These are phyloP conservation scores for Leptosomus discolor DNA, from an alignment of 2,113 vertebrate genomes.

Conservation along the genomic window DNA sequence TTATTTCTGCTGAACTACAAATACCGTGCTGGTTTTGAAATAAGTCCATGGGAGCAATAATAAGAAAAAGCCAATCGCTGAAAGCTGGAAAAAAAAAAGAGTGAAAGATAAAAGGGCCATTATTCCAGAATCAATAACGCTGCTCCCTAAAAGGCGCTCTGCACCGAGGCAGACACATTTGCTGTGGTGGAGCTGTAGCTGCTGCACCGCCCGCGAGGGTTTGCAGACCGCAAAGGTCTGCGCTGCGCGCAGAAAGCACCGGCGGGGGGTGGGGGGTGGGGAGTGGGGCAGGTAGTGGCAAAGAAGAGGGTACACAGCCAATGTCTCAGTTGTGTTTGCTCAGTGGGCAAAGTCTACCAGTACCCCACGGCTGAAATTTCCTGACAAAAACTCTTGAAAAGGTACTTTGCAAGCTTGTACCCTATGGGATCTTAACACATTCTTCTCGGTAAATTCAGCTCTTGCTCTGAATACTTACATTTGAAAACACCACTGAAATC, in stretches of 20 bases:
- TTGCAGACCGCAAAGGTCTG: not conserved
- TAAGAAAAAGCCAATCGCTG: conserved; percentile 30
- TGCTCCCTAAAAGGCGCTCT: conserved; percentile 26
- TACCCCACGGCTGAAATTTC: not conserved
- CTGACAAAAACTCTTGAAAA: not conserved
- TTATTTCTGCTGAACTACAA: conserved; percentile 60
- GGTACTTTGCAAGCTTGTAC: not conserved
- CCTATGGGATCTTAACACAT: not conserved
- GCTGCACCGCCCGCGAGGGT: not conserved
- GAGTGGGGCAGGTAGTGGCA: not conserved
- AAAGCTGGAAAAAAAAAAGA: conserved; percentile 67
- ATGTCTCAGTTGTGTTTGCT: not conserved
- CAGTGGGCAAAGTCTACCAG: not conserved
- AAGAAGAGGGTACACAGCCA: not conserved
- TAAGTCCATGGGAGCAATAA: conserved; percentile 61
- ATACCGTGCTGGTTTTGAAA: conserved; percentile 44
- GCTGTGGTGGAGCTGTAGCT: not conserved
- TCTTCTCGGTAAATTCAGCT: not conserved
- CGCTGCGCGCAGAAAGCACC: fast-evolving
- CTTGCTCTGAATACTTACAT: not conserved
- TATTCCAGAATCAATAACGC: conserved; percentile 67
- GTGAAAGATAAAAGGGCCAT: conserved; percentile 71
- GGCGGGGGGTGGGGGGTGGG: fast-evolving
- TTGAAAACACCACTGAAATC: not conserved
- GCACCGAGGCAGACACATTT: conserved; percentile 59